These are phyloP conservation scores for Lepus oiostolus DNA, from an alignment of 2,797 vertebrate genomes.

Conservation along the genomic window DNA sequence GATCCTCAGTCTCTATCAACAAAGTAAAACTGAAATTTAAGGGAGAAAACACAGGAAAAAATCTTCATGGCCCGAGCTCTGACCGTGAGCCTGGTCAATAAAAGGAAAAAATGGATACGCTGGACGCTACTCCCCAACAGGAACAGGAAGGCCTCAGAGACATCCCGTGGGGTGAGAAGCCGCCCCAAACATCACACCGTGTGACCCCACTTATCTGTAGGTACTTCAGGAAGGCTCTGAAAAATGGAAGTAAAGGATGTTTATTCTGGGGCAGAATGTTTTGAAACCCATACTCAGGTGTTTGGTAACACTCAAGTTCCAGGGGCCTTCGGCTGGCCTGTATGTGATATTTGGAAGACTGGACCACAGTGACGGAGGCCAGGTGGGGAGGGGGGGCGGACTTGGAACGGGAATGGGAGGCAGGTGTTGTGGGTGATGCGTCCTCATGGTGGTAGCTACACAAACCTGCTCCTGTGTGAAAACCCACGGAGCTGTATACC, in stretches of 20 bases:
- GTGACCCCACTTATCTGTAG: too few species aligned
- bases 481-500: background rate
- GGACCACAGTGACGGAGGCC: fast-evolving
- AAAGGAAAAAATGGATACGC: background rate
- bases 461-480: background rate
- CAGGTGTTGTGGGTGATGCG: fast-evolving
- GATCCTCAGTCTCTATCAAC: too few species aligned
- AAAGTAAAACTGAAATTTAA: background rate
- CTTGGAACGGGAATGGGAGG: fast-evolving
- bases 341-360: background rate
- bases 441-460: background rate
- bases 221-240: too few species aligned
- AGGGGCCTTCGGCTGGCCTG: too few species aligned
- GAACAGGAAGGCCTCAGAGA: too few species aligned
- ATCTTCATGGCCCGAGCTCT: background rate
- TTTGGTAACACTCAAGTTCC: too few species aligned
- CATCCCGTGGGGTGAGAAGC: background rate
- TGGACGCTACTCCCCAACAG: background rate
- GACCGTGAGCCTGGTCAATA: background rate
- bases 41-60: background rate
- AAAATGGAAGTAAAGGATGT: too few species aligned
- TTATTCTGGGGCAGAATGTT: too few species aligned
- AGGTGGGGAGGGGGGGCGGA: background rate
- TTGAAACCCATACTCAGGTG: too few species aligned
- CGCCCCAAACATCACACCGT: fast-evolving